A percentile compares a stretch with the other conserved stretches of the same genome.
These are phyloP conservation scores for Therioaphis trifolii DNA, from an alignment of 2,888 invertebrate species.

Conservation along the genomic window DNA sequence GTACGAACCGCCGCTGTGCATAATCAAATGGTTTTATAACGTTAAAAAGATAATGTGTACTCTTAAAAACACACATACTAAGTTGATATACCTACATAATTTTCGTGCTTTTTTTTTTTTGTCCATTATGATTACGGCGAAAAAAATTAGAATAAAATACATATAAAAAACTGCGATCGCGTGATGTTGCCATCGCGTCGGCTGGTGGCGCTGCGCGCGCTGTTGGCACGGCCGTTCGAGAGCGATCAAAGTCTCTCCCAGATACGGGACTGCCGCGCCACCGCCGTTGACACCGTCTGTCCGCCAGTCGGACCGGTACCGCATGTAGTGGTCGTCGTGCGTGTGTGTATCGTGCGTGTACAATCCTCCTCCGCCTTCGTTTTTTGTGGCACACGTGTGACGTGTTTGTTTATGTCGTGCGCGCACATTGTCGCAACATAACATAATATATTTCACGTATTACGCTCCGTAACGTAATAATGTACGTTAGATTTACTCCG, in stretches of 20 bases:
- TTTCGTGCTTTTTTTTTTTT: neutral
- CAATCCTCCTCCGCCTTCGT: neutral
- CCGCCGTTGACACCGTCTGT: neutral
- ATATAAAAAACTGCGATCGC: neutral
- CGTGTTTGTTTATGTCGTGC: neutral
- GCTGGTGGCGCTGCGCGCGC: conserved; percentile 38
- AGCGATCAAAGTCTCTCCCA: conserved; percentile 36
- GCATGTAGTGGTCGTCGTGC: conserved; percentile 31
- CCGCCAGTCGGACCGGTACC: conserved; percentile 60
- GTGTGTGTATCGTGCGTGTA: neutral
- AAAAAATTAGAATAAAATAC: neutral
- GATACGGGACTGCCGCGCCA: neutral
- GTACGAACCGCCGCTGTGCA: too few species aligned
- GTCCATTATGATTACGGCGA: neutral
- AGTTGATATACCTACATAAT: neutral
- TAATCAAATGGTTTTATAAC: too few species aligned
- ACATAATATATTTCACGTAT: neutral
- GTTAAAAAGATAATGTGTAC: too few species aligned
- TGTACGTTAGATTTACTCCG: neutral
- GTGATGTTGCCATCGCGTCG: neutral
- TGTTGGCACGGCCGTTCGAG: conserved; percentile 26
- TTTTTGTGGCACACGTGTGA: conserved; percentile 32
- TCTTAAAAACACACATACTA: neutral
- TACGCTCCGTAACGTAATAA: too few species aligned
- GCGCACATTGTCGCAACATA: neutral